Percentiles rank a stretch among this genome's conserved stretches.
Conservation (phyloP, 2,113 vertebrate species). For the Atrichornis clamosus region DNA sequence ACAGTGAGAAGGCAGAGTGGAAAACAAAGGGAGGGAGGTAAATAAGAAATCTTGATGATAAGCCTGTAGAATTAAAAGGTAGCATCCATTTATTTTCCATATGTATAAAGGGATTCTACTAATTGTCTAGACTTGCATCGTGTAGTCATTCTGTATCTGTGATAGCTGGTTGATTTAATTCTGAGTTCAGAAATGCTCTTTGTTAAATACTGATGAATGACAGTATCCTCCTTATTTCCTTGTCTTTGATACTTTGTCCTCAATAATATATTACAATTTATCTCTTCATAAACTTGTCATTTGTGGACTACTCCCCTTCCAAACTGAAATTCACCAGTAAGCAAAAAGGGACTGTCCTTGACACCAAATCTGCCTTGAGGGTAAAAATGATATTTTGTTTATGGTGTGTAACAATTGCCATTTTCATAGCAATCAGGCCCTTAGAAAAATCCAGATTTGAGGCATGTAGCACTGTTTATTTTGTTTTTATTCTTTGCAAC, state of each 20-base stretch:
- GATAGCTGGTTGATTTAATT: not conserved
- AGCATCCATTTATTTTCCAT: not conserved
- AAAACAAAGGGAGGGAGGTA: not conserved
- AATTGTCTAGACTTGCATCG: not conserved
- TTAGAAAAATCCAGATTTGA: not conserved
- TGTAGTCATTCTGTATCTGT: rapidly evolving
- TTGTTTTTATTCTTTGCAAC: not conserved
- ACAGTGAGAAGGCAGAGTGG: not conserved
- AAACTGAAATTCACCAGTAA: not conserved
- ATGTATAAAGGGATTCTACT: not conserved
- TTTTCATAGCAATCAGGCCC: not conserved
- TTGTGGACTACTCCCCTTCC: not conserved
- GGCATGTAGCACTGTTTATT: not conserved
- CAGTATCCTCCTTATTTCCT: not conserved
- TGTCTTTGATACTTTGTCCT: not conserved
- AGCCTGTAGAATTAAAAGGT: not conserved
- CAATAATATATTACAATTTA: not conserved
- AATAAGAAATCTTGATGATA: not conserved
- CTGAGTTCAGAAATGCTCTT: not conserved
- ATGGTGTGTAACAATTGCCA: not conserved
- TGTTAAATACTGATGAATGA: not conserved
- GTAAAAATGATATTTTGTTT: not conserved
- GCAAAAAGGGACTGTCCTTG: not conserved
- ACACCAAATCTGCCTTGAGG: not conserved
- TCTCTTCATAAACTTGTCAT: not conserved